Base-by-base conservation (phyloP, 2,797 vertebrate genomes). In the Pygocentrus nattereri region DNA sequence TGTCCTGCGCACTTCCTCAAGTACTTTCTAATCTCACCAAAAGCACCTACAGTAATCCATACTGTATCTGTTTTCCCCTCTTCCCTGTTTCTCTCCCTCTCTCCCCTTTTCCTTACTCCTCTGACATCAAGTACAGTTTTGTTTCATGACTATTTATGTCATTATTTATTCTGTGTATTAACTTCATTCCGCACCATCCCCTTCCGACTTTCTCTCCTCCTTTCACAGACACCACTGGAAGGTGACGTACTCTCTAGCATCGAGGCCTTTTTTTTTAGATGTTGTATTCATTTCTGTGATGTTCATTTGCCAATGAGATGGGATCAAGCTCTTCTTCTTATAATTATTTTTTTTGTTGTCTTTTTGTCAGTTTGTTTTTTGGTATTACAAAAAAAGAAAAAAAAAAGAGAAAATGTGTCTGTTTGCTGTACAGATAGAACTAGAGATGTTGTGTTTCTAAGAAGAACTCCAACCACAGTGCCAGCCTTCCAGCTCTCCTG, bases 381-480 rank as follows among this genome's bases (percentile, higher is more conserved):
- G 91, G 90, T 91, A 93, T 94, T 93, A 92, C 89, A 89, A 87
- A 90, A 88, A 90, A 88, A 86, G 83, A 87, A 87, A 80, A 88
- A 90, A 86, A 87, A 34, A 88, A 81, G 76, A 92, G 89, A 82
- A 94, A 90, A 90, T 83, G 90, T 95, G 92, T 94, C 92, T 90
- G 92, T 95, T 95, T 95, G 94, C 94, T 95, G 95, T 95, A 94
- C 94, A 95, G 94, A 94, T 95, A 95, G 93, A 90, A 83, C 89
- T 95, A 95, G 94, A 94, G 86, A 91, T 92, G 92, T 95, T 91
- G 92, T 95, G 93, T 88, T 89, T 93, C 84, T 88, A 88, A 92
- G 88, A 91, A 94, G 94, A 93, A 91, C 89, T 89, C 90, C 91
- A 94, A 95, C 92, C 85, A 41, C 69, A 87, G 87, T 3, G 70